Evolutionary conservation across 64 coral and sea anemone species (phyloP).

Genomic region (Pachyseris speciosa): DNA sequence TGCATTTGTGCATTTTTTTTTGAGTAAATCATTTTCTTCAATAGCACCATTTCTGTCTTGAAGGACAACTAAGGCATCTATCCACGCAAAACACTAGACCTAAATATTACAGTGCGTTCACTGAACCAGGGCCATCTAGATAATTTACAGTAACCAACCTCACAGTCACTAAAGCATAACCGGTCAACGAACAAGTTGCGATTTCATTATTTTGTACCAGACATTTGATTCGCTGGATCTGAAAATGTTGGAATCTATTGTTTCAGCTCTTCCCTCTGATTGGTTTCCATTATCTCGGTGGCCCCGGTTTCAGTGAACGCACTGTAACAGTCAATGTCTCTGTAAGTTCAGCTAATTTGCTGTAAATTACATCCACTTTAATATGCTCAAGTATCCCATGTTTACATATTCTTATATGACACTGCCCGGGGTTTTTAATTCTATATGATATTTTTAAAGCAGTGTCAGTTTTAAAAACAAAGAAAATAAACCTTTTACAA

Average conservation of each 20-base stretch:
- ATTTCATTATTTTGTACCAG: no score
- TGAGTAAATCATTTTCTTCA: not conserved
- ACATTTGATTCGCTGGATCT: no score
- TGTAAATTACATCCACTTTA: constrained; percentile 5
- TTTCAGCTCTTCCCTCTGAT: no score
- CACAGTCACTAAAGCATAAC: no score
- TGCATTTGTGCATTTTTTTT: constrained; percentile 4
- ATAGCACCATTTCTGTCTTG: not conserved
- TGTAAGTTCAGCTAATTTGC: not conserved
- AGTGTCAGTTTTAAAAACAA: constrained; percentile 5
- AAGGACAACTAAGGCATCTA: not conserved
- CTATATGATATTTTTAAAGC: not conserved
- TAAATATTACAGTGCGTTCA: not conserved
- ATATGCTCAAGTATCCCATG: not conserved
- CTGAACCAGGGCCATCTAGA: no score
- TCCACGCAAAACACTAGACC: not conserved
- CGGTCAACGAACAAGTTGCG: no score
- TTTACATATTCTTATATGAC: constrained; percentile 10
- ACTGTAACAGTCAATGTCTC: not conserved
- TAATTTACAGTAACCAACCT: no score
- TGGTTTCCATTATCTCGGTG: no score
- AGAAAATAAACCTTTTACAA: not conserved
- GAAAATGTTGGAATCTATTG: no score
- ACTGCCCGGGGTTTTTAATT: not conserved
- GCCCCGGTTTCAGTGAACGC: no score